Evolutionary conservation across 2,888 invertebrate species (phyloP).

Genomic region (Augiades crinisus): DNA sequence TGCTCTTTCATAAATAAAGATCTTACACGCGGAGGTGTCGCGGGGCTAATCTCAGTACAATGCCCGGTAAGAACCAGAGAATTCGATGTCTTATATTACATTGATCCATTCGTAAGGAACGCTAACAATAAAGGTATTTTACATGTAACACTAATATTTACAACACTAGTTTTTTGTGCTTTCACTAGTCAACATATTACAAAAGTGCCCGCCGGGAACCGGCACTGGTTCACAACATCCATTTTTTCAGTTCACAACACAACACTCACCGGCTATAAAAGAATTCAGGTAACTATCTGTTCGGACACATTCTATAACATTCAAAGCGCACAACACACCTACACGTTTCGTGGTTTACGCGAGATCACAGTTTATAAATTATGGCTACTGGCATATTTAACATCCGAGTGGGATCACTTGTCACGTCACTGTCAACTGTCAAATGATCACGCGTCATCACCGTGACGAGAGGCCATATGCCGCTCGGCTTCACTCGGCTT

Average conservation of each 20-base stretch:
- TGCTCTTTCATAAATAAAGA: conserved; percentile 72
- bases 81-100: conserved; percentile 76
- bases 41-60: conserved; percentile 74
- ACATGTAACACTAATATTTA: conserved; percentile 78
- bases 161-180: conserved; percentile 77
- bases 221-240: conserved; percentile 46
- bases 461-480: conserved; percentile 19
- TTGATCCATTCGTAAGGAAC: conserved; percentile 52
- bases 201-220: conserved; percentile 39
- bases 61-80: conserved; percentile 62
- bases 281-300: conserved; percentile 66
- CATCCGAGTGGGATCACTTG: conserved; percentile 26
- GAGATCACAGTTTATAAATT: conserved; percentile 77
- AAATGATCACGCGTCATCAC: conserved; percentile 27
- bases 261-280: conserved; percentile 55
- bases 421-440: conserved; percentile 25
- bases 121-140: conserved; percentile 66
- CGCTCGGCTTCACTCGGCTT: conserved; percentile 12
- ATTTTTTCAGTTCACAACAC: conserved; percentile 46
- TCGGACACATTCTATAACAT: conserved; percentile 65
- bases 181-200: conserved; percentile 58
- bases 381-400: conserved; percentile 63
- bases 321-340: conserved; percentile 72
- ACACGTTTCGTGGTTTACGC: conserved; percentile 59
- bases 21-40: conserved; percentile 53